Evolutionary conservation across 2,797 vertebrate species (phyloP).

Genomic region (Sebastes diaconus): DNA sequence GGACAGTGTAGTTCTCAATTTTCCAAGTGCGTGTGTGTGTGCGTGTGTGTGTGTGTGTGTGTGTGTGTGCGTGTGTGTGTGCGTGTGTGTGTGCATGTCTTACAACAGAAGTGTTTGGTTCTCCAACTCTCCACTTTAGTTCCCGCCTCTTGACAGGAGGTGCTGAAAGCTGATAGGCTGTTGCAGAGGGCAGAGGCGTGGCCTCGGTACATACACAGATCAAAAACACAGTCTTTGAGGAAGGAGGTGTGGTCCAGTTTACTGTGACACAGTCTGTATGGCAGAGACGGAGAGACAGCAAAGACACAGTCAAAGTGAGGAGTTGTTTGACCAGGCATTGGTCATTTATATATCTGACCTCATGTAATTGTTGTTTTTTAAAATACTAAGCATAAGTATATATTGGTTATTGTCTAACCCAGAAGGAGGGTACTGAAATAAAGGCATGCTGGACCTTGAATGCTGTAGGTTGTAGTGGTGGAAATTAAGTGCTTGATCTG

Average conservation of each 20-base stretch:
- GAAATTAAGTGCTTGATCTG: background rate
- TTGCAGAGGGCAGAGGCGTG: constrained; percentile 22
- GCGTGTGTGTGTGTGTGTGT: background rate
- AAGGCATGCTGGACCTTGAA: background rate
- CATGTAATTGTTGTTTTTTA: background rate
- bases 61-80: background rate
- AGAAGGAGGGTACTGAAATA: no score
- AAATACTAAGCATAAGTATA: background rate
- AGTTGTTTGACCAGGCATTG: no score
- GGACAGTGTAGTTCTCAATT: background rate
- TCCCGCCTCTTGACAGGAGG: constrained; percentile 22
- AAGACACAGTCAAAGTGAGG: no score
- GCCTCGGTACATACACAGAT: constrained; percentile 40
- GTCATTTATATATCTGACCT: background rate
- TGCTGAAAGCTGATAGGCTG: constrained; percentile 34
- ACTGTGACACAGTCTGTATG: constrained; percentile 28
- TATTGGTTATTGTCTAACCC: no score
- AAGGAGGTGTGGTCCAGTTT: constrained; percentile 14
- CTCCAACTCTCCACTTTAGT: constrained; percentile 25
- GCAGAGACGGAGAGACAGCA: background rate
- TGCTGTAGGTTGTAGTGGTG: background rate
- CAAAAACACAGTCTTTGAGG: constrained; percentile 29
- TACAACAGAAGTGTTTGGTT: constrained; percentile 13
- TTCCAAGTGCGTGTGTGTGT: background rate
- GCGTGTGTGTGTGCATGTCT: background rate